A percentile compares a stretch with the other conserved stretches of the same genome.
Conservation (phyloP, 1,140 invertebrate genomes). For the Aporrectodea caliginosa region DNA sequence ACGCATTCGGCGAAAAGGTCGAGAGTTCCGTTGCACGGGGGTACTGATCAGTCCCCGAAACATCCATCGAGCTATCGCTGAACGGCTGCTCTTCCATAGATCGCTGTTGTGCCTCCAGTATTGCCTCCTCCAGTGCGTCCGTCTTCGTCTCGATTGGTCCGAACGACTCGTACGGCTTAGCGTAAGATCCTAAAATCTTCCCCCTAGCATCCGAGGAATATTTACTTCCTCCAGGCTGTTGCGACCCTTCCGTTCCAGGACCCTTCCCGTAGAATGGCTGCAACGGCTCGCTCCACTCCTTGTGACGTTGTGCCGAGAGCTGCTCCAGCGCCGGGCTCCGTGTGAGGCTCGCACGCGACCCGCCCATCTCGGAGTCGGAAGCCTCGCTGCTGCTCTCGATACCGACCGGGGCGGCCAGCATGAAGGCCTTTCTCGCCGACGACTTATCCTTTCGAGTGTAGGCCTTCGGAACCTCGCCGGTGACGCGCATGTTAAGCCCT, state of each 20-base stretch:
- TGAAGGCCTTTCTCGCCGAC: conserved; percentile 26
- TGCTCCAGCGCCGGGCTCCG: conserved; percentile 6
- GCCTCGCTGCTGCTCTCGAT: conserved; percentile 33
- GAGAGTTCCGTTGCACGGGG: background rate
- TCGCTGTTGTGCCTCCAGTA: background rate
- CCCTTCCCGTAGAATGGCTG: background rate
- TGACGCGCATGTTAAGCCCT: conserved; percentile 25
- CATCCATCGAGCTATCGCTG: background rate
- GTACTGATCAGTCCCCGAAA: background rate
- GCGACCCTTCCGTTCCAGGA: background rate
- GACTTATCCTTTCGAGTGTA: conserved; percentile 12
- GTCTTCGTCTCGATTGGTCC: conserved; percentile 31
- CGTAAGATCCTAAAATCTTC: conserved; percentile 27
- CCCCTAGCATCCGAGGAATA: no score
- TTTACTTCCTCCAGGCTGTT: background rate
- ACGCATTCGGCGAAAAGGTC: background rate
- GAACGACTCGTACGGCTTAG: conserved; percentile 33
- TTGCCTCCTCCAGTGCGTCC: conserved; percentile 19
- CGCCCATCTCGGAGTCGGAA: conserved; percentile 26
- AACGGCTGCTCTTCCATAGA: background rate
- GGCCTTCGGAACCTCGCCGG: conserved; percentile 31
- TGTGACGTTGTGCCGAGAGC: background rate
- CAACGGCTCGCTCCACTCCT: background rate
- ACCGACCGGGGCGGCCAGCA: conserved; percentile 15
- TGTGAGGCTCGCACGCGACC: conserved; percentile 8